Evolutionary conservation across 1,140 invertebrate genomes (phyloP), one percentile per base, ranked within the genome.

Genomic region (Drosophila hydei): DNA sequence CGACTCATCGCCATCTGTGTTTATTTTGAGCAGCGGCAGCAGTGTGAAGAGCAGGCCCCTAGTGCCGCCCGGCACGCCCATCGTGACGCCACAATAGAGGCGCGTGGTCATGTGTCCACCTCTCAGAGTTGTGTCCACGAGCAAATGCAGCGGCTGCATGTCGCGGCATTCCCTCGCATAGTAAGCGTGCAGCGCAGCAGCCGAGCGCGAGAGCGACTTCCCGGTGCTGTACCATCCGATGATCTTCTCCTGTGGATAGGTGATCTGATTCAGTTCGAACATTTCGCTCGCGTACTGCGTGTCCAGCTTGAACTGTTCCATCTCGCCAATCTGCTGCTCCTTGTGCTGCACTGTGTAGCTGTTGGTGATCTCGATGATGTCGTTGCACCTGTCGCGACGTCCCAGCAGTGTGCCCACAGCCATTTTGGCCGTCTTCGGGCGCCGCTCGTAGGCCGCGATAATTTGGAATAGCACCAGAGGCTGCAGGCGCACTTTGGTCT

Each of bases 391-490:
- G 19, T 75, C 50, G 6, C 30, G 51, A 4, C 72, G 68, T 0
- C 83, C 83, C 58, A 88, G 23, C 40, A 88, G 30, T 9, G 84
- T 83, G 6, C 84, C 83, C 18, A 88, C 61, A 0, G 74, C 62
- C 74, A 77, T 36, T 11, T 36, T 67, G 23, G 58, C 33, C 11
- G 70, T 61, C 18, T 59, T 67, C 7, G 75, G 47, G 1, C 83
- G 84, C 6, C 84, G 83, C 5, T 88, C 83, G 40, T 77, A 89
- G 18, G 83, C 63, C 16, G 75, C 59, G 3, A 89, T 73, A 16
- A 88, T 84, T 40, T 88, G 84, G 21, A 88, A 88, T 3, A 89
- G 21, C 14, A 88, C 83, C 36, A 88, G n/a, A 0, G 84, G 83
- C 12, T 84, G 68, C 3, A 88, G n/a, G 23, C 63, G 48, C 38